A percentile compares a stretch with the other conserved stretches of the same genome.
Conservation (phyloP, 2,888 invertebrate species). For the Lasioglossum zephyrum region DNA sequence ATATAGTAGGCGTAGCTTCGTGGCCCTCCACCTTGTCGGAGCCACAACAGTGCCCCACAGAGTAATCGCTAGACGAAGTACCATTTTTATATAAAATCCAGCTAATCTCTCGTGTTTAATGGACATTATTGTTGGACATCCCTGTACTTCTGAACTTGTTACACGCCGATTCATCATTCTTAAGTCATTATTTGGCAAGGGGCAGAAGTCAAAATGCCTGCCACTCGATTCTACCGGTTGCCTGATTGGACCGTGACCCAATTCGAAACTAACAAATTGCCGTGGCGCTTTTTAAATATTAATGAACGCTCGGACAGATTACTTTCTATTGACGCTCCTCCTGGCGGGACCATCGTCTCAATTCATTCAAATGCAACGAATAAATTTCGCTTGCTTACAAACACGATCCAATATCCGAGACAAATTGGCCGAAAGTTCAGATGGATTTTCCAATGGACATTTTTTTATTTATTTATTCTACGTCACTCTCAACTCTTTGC, state of each 20-base stretch:
- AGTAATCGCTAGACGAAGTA: not conserved
- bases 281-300: conserved; percentile 40
- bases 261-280: conserved; percentile 38
- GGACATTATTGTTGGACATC: not conserved
- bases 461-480: no score
- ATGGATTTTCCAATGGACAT: not conserved
- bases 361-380: not conserved
- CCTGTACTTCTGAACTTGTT: not conserved
- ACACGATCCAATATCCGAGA: not conserved
- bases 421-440: not conserved
- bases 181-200: conserved; percentile 19
- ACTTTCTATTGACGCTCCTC: conserved; percentile 26
- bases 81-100: not conserved
- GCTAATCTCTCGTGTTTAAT: no score
- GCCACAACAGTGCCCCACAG: not conserved
- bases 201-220: conserved; percentile 13
- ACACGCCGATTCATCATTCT: not conserved
- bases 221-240: not conserved
- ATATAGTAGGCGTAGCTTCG: not conserved
- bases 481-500: no score
- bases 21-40: not conserved
- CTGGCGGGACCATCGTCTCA: not conserved
- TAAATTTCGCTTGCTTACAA: not conserved
- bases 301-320: conserved; percentile 32
- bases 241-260: conserved; percentile 51